Evolutionary conservation across 2,797 vertebrate genomes (phyloP).

Genomic region (Semotilus atromaculatus): DNA sequence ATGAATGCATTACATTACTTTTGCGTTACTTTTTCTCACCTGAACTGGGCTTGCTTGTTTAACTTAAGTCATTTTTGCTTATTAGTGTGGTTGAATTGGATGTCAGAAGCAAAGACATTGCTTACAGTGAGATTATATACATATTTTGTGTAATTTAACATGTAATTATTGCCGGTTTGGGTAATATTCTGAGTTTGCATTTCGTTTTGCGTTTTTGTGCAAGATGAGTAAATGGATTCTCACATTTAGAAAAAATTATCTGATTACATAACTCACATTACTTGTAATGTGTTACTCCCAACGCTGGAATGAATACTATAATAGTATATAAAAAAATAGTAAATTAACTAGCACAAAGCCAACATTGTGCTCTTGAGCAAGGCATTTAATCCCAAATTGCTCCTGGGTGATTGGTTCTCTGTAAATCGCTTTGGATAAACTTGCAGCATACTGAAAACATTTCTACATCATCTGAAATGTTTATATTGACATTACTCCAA

Average conservation of each 20-base stretch:
- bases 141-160: no score
- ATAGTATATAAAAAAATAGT: neutral
- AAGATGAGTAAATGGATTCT: no score
- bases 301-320: neutral
- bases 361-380: neutral
- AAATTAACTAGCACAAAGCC: neutral
- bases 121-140: neutral
- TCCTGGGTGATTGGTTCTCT: neutral
- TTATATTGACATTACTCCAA: constrained; percentile 26
- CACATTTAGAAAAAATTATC: neutral
- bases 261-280: neutral
- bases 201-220: no score
- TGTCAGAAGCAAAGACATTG: no score
- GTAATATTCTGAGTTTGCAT: no score
- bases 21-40: no score
- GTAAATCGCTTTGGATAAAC: constrained; percentile 11
- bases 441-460: neutral
- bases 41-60: no score
- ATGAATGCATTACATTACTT: no score
- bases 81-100: no score
- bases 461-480: constrained; percentile 8
- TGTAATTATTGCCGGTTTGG: no score
- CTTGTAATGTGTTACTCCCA: neutral
- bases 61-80: no score
- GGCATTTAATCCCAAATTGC: constrained; percentile 10